These are phyloP conservation scores for Erannis defoliaria DNA, from an alignment of 2,888 invertebrate species.

Conservation along the genomic window DNA sequence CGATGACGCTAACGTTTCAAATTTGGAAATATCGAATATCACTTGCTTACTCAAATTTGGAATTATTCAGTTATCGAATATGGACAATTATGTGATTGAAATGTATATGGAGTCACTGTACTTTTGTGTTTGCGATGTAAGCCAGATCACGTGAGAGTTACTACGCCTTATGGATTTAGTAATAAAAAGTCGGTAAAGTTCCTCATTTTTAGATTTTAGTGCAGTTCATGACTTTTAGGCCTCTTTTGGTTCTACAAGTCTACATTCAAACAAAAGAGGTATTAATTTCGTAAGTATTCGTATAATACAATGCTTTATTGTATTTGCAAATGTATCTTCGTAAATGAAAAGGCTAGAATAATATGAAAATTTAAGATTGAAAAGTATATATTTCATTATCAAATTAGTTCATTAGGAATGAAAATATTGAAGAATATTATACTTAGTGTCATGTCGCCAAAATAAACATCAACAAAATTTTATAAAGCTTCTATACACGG, in stretches of 20 bases:
- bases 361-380: no score
- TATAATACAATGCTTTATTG: background rate
- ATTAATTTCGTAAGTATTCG: constrained; percentile 16
- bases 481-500: no score
- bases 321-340: no score
- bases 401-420: no score
- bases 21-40: constrained; percentile 37
- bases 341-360: no score
- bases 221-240: constrained; percentile 25
- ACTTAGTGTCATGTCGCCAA: no score
- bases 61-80: constrained; percentile 36
- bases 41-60: constrained; percentile 1
- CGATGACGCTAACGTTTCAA: constrained; percentile 34
- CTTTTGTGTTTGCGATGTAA: constrained; percentile 73
- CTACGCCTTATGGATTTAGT: constrained; percentile 83
- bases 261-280: constrained; percentile 20
- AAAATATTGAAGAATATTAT: no score
- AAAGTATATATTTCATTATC: no score
- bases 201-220: constrained; percentile 59
- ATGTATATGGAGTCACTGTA: constrained; percentile 54
- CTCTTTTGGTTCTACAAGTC: constrained; percentile 24
- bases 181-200: constrained; percentile 85
- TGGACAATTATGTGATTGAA: constrained; percentile 60
- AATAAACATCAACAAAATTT: no score
- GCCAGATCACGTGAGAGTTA: constrained; percentile 68